phyloP scores from a whole-genome alignment of 2,888 invertebrate genomes.

The Chorisops tibialis region DNA sequence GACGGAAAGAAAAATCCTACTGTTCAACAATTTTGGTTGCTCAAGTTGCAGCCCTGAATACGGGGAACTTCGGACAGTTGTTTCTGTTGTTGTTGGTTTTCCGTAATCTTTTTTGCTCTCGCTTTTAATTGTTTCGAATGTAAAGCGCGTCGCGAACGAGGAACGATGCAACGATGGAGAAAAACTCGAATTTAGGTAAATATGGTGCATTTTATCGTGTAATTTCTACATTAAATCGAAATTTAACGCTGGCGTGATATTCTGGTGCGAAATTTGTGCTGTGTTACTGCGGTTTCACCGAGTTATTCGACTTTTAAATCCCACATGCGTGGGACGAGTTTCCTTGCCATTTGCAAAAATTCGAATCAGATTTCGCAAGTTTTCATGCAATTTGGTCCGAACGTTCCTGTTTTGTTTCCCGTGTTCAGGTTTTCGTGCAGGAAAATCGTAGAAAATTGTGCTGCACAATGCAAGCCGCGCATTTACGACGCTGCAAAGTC shows the following conservation, averaged over 20 bases:
- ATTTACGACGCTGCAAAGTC: slow-evolving; percentile 4
- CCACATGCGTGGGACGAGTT: slow-evolving; percentile 25
- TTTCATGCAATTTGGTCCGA: no score
- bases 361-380: no score
- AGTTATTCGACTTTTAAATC: neutral
- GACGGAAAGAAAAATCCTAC: no score
- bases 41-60: no score
- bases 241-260: neutral
- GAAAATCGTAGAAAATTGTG: no score
- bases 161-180: slow-evolving; percentile 24
- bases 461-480: no score
- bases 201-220: no score
- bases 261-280: slow-evolving; percentile 2
- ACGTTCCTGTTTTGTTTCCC: no score
- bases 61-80: neutral
- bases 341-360: no score
- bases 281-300: no score
- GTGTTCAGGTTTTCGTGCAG: no score
- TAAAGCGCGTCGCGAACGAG: slow-evolving; percentile 25
- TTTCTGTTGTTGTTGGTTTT: neutral
- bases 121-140: slow-evolving; percentile 25
- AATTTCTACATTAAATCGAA: neutral
- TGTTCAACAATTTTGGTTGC: no score
- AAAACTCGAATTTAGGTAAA: slow-evolving; percentile 26
- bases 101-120: slow-evolving; percentile 9